These are phyloP conservation scores for Mixornis gularis DNA, from an alignment of 2,113 vertebrate genomes.

Conservation along the genomic window DNA sequence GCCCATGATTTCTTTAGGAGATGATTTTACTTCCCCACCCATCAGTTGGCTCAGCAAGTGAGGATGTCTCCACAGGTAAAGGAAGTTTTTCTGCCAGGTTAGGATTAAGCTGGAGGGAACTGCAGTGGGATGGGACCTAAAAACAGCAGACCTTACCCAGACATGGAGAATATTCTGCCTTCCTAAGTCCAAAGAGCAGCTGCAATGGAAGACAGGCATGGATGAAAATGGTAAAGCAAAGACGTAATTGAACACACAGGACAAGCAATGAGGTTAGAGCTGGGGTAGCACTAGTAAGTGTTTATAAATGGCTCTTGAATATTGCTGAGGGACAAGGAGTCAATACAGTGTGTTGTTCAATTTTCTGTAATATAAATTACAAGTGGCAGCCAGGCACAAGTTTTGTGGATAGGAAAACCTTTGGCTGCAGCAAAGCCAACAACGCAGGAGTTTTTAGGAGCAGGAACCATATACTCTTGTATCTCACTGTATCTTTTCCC, in stretches of 20 bases:
- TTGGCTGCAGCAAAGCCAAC: not conserved
- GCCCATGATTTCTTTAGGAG: not conserved
- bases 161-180: not conserved
- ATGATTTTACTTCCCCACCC: not conserved
- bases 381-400: not conserved
- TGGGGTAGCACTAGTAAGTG: not conserved
- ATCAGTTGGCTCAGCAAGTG: not conserved
- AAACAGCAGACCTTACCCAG: not conserved
- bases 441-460: not conserved
- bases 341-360: not conserved
- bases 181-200: not conserved
- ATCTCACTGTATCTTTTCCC: not conserved
- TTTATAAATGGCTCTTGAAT: not conserved
- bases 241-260: not conserved
- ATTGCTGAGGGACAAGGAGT: not conserved
- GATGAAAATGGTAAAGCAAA: not conserved
- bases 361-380: not conserved
- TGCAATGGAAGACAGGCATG: not conserved
- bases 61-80: not conserved
- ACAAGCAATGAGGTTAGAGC: not conserved
- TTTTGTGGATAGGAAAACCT: not conserved
- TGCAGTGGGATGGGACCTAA: not conserved
- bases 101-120: not conserved
- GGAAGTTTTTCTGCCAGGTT: not conserved
- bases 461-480: not conserved